Evolutionary conservation across 1,140 invertebrate species (phyloP).

Genomic region (Caenorhabditis brenneri): DNA sequence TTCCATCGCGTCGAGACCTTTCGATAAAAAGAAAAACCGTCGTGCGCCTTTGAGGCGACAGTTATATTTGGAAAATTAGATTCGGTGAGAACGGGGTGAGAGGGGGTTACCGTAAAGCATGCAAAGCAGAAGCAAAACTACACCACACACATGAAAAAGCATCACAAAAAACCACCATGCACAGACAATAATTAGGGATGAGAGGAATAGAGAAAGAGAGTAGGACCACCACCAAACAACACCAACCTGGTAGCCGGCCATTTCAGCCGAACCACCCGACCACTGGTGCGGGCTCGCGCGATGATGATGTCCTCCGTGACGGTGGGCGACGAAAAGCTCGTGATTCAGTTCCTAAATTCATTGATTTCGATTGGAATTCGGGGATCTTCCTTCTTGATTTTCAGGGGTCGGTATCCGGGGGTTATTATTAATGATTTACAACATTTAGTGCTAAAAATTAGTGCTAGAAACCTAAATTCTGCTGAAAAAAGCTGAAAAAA

Average conservation of each 20-base stretch:
- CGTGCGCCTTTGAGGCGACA: too few relatives aligned
- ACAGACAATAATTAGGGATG: background rate
- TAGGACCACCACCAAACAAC: conserved; percentile 22
- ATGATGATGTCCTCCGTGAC: conserved; percentile 13
- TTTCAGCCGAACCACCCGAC: conserved; percentile 27
- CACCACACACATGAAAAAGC: background rate
- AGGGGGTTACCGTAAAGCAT: too few relatives aligned
- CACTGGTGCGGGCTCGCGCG: conserved; percentile 17
- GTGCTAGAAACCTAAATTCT: background rate
- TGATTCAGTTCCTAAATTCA: conserved; percentile 46
- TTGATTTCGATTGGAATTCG: background rate
- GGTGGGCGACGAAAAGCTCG: conserved; percentile 51
- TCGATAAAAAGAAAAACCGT: too few relatives aligned
- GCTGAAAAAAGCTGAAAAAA: background rate
- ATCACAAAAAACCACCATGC: background rate
- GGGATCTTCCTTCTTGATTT: background rate
- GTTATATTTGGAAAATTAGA: too few relatives aligned
- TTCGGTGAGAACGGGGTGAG: too few relatives aligned
- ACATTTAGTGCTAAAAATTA: background rate
- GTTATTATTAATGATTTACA: background rate
- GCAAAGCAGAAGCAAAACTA: too few relatives aligned
- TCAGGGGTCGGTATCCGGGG: background rate
- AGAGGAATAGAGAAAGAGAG: conserved; percentile 28
- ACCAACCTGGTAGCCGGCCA: conserved; percentile 48
- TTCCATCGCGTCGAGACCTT: too few relatives aligned